phyloP scores from a whole-genome alignment of 2,113 vertebrate species.

The Hystrix cristata region DNA sequence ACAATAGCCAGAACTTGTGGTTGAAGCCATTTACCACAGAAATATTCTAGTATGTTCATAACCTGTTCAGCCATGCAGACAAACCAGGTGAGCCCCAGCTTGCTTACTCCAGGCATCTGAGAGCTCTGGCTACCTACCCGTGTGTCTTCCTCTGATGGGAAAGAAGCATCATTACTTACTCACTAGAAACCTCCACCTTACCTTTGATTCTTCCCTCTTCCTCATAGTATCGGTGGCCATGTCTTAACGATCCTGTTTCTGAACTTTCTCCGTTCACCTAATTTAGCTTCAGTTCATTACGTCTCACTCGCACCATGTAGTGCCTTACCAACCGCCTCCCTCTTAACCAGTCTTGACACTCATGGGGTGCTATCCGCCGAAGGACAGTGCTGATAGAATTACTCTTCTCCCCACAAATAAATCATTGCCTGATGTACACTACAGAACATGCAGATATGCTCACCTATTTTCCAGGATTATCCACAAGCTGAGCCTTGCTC shows the following conservation, averaged over 20 bases:
- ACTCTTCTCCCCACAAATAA: background rate
- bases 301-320: background rate
- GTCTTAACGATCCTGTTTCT: background rate
- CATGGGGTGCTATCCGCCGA: background rate
- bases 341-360: background rate
- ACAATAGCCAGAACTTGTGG: too few species aligned
- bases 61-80: background rate
- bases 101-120: background rate
- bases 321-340: background rate
- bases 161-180: background rate
- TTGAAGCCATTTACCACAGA: background rate
- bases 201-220: background rate
- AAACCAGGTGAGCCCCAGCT: background rate
- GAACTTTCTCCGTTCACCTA: background rate
- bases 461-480: background rate
- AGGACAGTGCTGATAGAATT: background rate
- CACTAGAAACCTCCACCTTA: background rate
- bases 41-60: background rate
- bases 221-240: background rate
- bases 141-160: background rate
- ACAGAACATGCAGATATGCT: background rate
- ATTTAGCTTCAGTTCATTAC: background rate
- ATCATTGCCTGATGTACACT: background rate
- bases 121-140: background rate
- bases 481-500: too few species aligned